Evolutionary conservation across 2,113 vertebrate species (phyloP), one percentile per base, ranked within the genome.

Genomic region (Sphaerodactylus townsendi): DNA sequence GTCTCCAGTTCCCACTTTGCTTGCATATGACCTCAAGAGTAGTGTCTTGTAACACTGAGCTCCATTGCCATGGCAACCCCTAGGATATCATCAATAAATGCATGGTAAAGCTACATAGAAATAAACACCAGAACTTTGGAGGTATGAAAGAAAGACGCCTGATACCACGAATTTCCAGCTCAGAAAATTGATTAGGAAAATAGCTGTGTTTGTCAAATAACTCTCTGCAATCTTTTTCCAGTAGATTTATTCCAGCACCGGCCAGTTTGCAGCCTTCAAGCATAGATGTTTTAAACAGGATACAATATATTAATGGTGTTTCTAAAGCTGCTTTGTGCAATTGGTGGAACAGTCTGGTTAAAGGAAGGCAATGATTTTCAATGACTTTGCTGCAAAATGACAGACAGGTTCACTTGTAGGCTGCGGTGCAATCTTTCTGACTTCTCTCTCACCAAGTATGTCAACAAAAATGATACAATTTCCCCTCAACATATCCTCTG

Each of bases 51-150:
- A 78, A 89, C 86, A 84, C 77, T 37, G 77, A 68, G 77, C 37
- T 79, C 41, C 37, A 89, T 90, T 93, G 82, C 83, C 76, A 65
- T 85, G 84, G 90, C 88, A 84, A 91, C 81, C 1, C 0, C 76
- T 0, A 28, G 82, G 69, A 35, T 93, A 83, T 69, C 88, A 82
- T 82, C 3, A 0, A 74, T 66, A 78, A 82, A 80, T 65, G 85
- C 70, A 44, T 30, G 5, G 79, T 5, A 3, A 91, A 83, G 85
- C 75, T 11, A 48, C 5, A 35, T 62, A 71, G 81, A 72, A 80
- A 77, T 21, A 35, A 74, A 72, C 39, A 62, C 3, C 15, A 56
- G 76, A 56, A 33, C 86, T 87, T 82, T 11, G 62, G 81, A 81
- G 81, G 65, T 0, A 3, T 82, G 59, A 33, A 89, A 86, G 62